A percentile compares a stretch with the other conserved stretches of the same genome.
These are phyloP conservation scores for Cololabis saira DNA, from an alignment of 2,113 vertebrate species.

Conservation along the genomic window DNA sequence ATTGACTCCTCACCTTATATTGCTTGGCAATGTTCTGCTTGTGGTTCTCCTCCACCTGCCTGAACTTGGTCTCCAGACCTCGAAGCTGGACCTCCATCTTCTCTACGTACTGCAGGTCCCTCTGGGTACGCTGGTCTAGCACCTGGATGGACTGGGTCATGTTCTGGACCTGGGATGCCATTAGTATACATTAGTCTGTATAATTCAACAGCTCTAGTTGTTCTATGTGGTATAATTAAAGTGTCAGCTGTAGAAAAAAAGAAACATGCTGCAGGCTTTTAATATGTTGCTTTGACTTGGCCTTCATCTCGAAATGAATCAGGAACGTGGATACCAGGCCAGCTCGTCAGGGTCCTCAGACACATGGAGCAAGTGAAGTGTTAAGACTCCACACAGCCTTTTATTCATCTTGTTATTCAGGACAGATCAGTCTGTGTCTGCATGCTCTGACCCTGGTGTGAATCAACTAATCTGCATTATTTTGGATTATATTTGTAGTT, in stretches of 20 bases:
- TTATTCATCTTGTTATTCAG: conserved; percentile 15
- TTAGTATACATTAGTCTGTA: neutral
- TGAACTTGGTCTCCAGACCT: conserved; percentile 97
- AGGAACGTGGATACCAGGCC: conserved; percentile 47
- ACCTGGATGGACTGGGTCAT: conserved; percentile 99
- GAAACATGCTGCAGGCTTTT: conserved; percentile 36
- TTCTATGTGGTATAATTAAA: neutral
- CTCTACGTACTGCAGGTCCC: conserved; percentile 97
- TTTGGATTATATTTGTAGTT: neutral
- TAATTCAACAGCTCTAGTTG: neutral
- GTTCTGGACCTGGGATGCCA: conserved; percentile 92
- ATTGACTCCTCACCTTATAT: conserved; percentile 89
- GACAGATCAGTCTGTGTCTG: neutral
- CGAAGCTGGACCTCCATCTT: conserved; percentile 98
- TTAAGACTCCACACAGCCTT: conserved; percentile 43
- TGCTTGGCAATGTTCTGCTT: conserved; percentile 98
- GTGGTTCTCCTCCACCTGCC: conserved; percentile 97
- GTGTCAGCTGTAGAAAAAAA: conserved; percentile 1
- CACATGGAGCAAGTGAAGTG: conserved; percentile 53
- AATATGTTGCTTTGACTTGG: conserved; percentile 41
- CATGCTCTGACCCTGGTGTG: neutral
- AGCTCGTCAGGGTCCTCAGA: conserved; percentile 52
- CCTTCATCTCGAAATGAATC: conserved; percentile 32
- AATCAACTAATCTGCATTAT: conserved; percentile 10
- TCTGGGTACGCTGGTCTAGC: conserved; percentile 95